Base-by-base conservation (phyloP, 2,888 invertebrate genomes). In the Epiblema foenella region DNA sequence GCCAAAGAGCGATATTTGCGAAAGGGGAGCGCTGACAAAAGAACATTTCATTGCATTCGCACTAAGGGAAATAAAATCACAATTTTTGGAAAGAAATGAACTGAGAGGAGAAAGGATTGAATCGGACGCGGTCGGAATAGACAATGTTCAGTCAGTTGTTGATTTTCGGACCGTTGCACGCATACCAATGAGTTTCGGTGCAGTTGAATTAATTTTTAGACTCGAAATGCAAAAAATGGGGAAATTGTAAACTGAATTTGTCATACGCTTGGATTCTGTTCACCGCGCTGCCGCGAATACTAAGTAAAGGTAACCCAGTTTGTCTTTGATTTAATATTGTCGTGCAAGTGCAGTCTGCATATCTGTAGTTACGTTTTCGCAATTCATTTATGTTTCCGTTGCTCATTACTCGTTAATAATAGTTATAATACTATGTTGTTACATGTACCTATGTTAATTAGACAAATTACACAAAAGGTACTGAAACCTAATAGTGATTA, bases 51-150 rank as follows among this genome's bases (percentile, higher is more conserved):
- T 85, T 87, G 82, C 83, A 77, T 88, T 86, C 82, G 78, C 79
- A 79, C 77, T 75, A 75, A 81, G 83, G 83, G 84, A 76, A 87
- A 86, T 84, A 81, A 88, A 91, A 91, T 89, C 88, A 86, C 84
- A 86, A 86, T 83, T 85, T 83, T 80, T 78, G 79, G 74, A 79
- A 86, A 85, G 89, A 89, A 89, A 90, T 89, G 89, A 89, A 89
- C 87, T 85, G 88, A 81, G 84, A 85, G 81, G 80, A 81, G 84
- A 86, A 91, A 90, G 91, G 91, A 90, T 90, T 90, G 84, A 75
- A 69, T 68, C 72, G 74, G 72, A 86, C 90, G 86, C 77, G 86
- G 75, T 71, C 72, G 46, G 91, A 89, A 91, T 91, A 81, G 79
- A 82, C 80, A 89, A 85, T 84, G 81, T 77, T 76, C 75, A 80